Base-by-base conservation (phyloP, 2,113 vertebrate species). In the Microtus ochrogaster region DNA sequence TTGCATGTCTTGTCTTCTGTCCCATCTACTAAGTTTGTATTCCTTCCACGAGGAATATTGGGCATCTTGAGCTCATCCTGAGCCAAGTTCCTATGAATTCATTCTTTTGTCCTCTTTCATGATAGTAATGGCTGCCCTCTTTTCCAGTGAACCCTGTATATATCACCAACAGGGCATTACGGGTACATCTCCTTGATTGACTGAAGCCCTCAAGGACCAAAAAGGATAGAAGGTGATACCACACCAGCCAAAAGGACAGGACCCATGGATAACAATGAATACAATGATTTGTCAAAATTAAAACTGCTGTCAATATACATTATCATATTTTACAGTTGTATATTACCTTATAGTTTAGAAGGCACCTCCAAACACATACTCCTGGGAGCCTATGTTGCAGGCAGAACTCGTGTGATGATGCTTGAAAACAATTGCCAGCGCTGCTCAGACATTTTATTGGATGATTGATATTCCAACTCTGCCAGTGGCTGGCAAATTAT, bases 211-310 rank as follows among this genome's bases (percentile, higher is more conserved):
- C 17, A 82, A 58, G 58, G n/a, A 61, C 55, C 41, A 58, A 63
- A 58, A 19, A 39, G 79, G 36, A 61, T 61, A 39, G 21, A 61
- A 82, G 12, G 55, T 83, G 12, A 63, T n/a, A 28, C 22, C 58
- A 63, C 9, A 39, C 58, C n/a, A 1, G 13, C 41, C n/a, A 63
- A 83, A 83, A 52, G 39, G n/a, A 17, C 58, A 41, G 16, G 24
- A 63, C 16, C n/a, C 22, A 61, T 41, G 49, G 52, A 81, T 81
- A 58, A 52, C 12, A 16, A 82, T 77, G 28, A 89, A 39, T 41
- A 55, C 22, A 28, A 88, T 55, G 28, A 16, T 70, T 86, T 72
- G 24, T 77, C 24, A 96, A 83, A 94, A 65, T 92, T 66, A 93
- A 73, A 33, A 55, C 66, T 70, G 44, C 22, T 36, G 68, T 11